Base-by-base conservation (phyloP, 1,140 invertebrate genomes). In the Diploscapter pachys region DNA sequence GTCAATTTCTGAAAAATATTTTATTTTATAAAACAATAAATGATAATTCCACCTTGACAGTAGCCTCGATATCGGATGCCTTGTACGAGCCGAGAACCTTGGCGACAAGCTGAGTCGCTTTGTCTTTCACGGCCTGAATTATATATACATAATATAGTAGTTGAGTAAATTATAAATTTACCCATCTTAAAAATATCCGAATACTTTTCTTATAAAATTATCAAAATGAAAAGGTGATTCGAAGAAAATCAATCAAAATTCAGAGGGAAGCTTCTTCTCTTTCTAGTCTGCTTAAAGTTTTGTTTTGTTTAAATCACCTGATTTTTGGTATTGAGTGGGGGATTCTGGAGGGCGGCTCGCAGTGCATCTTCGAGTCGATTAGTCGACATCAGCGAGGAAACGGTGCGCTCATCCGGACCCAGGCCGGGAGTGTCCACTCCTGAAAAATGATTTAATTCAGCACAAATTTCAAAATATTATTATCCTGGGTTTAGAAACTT, bases 41-140 rank as follows among this genome's bases (percentile, higher is more conserved):
- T 11, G 31, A 31, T 11, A 59, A 11, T 31, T 31, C 57, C 57
- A 73, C 66, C 66, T 79, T 78, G 48, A 78, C 76, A 55, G 65
- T 55, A 6, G 9, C 64, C 50, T 80, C 79, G 49, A 80, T 79
- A 71, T 80, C 79, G 13, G 56, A 68, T 5, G 64, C 63, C 57
- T 80, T 80, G 68, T 80, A 78, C 4, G 67, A 73, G 31, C 77
- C 78, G 9, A 80, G 63, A 6, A 80, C 78, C 53, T 78, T 76
- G 5, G 73, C 51, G 0, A 80, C 79, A 4, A 78, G 62, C 5
- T 50, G 54, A 4, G 79, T 78, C 4, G 72, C 72, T 48, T 64
- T 65, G 50, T 80, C 72, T 63, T 80, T 78, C 52, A 78, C 75
- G 8, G 56, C 75, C 77, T 78, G 77, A 68, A 31, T 31, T 31